These are phyloP conservation scores for Theretra japonica DNA, from an alignment of 2,888 invertebrate genomes.

Conservation along the genomic window DNA sequence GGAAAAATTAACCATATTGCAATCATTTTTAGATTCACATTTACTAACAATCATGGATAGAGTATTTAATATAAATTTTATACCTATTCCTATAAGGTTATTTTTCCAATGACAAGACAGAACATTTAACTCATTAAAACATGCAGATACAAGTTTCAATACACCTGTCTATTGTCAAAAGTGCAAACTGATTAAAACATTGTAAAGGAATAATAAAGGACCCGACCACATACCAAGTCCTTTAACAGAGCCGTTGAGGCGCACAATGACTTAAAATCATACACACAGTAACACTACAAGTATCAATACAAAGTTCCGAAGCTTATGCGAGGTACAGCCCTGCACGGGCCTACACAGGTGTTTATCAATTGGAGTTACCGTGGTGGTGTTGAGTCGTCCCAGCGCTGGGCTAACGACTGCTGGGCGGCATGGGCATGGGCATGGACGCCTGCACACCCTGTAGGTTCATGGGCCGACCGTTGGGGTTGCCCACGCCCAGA, in stretches of 20 bases:
- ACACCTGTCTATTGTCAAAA: not conserved
- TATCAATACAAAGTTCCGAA: not conserved
- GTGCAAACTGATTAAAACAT: not conserved
- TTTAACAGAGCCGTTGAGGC: not conserved
- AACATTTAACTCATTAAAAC: too few species aligned
- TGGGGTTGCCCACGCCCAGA: slow-evolving; percentile 79
- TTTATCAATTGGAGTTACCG: slow-evolving; percentile 28
- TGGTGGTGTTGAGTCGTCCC: slow-evolving; percentile 2
- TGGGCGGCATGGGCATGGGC: slow-evolving; percentile 76
- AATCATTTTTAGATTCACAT: too few species aligned
- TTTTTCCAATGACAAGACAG: too few species aligned
- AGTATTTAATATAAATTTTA: too few species aligned
- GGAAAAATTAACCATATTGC: too few species aligned
- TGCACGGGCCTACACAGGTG: slow-evolving; percentile 1
- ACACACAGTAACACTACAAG: not conserved
- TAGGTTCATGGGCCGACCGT: slow-evolving; percentile 80
- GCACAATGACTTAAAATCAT: not conserved
- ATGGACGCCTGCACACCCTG: slow-evolving; percentile 80
- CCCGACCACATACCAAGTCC: not conserved
- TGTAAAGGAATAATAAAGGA: not conserved
- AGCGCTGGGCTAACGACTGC: slow-evolving; percentile 66
- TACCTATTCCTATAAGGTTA: too few species aligned
- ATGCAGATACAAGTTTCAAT: too few species aligned
- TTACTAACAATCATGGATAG: too few species aligned
- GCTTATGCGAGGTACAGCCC: slow-evolving; percentile 20